Conservation (phyloP, 2,113 vertebrate species). For the Isurus oxyrinchus region DNA sequence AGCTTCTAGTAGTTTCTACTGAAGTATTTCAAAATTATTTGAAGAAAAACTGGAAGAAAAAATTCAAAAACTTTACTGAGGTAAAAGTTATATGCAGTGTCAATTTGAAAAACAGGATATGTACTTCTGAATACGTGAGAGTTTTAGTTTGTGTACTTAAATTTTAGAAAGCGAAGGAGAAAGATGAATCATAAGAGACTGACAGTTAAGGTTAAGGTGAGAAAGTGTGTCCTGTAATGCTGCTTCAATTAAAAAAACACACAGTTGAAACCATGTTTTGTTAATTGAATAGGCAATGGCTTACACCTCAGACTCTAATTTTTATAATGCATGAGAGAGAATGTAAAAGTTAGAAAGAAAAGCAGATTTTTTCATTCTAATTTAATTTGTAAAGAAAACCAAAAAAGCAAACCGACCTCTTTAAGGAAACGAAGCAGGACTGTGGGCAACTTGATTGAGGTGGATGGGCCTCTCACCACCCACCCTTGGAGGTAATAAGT, state of each 20-base stretch:
- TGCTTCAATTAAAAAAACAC: background rate
- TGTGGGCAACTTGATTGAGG: background rate
- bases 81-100: background rate
- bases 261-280: background rate
- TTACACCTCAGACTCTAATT: background rate
- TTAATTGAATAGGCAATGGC: background rate
- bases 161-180: background rate
- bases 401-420: background rate
- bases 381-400: background rate
- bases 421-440: background rate
- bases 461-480: background rate
- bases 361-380: background rate
- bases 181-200: background rate
- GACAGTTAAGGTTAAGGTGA: background rate
- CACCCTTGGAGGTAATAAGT: background rate
- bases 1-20: background rate
- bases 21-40: constrained; percentile 14
- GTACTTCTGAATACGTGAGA: background rate
- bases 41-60: background rate
- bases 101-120: background rate
- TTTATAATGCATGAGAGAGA: background rate
- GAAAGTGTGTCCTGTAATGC: background rate
- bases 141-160: background rate
- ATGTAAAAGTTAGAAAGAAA: background rate
- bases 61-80: background rate